Percentiles rank a stretch among this genome's conserved stretches.
These are phyloP conservation scores for Nasonia longicornis DNA, from an alignment of 1,140 invertebrate species.

Conservation along the genomic window DNA sequence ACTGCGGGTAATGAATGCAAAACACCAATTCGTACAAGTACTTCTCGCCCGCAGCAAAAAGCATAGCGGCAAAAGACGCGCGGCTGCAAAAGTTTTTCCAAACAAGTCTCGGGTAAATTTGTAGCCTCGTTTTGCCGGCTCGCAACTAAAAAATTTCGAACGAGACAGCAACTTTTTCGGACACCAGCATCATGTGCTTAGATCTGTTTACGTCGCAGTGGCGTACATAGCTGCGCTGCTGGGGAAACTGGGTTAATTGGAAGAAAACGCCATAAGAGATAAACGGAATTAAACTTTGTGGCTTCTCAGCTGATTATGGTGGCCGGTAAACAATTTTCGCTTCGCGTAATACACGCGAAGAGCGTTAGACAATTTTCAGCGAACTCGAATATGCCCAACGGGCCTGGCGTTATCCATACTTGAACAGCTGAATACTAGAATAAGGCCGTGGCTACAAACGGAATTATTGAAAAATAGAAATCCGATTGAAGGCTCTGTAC, in stretches of 20 bases:
- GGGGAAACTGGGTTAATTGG: constrained; percentile 23
- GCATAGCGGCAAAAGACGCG: not conserved
- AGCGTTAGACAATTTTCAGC: too few species aligned
- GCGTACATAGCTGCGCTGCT: not conserved
- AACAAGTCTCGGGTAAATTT: not conserved
- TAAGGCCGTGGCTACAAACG: too few species aligned
- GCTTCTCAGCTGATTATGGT: not conserved
- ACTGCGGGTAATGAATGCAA: not conserved
- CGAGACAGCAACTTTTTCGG: not conserved
- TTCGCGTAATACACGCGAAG: too few species aligned
- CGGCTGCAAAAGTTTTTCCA: not conserved
- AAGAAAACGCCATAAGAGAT: not conserved
- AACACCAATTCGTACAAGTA: not conserved
- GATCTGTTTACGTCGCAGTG: constrained; percentile 1
- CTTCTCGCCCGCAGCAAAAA: not conserved
- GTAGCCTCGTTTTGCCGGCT: not conserved
- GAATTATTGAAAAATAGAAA: too few species aligned
- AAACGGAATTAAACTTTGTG: not conserved
- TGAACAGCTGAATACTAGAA: too few species aligned
- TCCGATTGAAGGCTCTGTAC: too few species aligned
- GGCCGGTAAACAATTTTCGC: too few species aligned
- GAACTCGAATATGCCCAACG: too few species aligned
- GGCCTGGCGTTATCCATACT: too few species aligned
- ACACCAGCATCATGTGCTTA: not conserved
- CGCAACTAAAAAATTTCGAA: not conserved